Percentiles rank a stretch among this genome's conserved stretches.
These are phyloP conservation scores for Rhipidura dahli DNA, from an alignment of 2,113 vertebrate genomes.

Conservation along the genomic window DNA sequence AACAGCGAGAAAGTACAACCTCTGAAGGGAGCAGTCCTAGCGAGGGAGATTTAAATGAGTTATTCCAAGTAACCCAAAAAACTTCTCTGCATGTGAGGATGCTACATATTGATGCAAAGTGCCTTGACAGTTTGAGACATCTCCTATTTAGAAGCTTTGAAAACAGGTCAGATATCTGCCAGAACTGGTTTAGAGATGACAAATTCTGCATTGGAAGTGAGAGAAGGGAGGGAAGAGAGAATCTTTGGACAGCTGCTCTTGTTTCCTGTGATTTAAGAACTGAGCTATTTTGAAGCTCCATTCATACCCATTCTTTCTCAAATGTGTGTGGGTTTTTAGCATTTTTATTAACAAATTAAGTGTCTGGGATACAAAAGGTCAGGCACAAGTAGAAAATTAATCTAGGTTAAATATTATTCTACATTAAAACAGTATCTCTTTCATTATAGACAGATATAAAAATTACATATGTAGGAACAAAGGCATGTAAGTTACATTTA, in stretches of 20 bases:
- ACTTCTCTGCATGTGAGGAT: neutral
- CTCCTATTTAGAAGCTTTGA: neutral
- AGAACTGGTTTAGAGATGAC: neutral
- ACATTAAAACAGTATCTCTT: neutral
- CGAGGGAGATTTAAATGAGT: neutral
- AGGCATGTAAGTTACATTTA: neutral
- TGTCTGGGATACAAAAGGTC: neutral
- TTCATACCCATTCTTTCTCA: neutral
- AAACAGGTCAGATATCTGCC: neutral
- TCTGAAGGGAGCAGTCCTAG: neutral
- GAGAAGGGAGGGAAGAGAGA: neutral
- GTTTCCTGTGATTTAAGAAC: neutral
- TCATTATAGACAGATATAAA: neutral
- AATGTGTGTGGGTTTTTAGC: neutral
- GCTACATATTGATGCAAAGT: neutral
- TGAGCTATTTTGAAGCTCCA: accelerated
- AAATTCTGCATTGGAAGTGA: neutral
- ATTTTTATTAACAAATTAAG: neutral
- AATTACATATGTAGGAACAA: neutral
- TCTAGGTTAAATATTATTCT: neutral
- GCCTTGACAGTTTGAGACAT: neutral
- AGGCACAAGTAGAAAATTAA: neutral
- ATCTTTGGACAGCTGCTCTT: neutral
- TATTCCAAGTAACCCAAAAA: neutral
- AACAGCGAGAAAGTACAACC: neutral